Evolutionary conservation across 2,113 vertebrate genomes (phyloP), one percentile per base, ranked within the genome.

Genomic region (Cyanoderma ruficeps): DNA sequence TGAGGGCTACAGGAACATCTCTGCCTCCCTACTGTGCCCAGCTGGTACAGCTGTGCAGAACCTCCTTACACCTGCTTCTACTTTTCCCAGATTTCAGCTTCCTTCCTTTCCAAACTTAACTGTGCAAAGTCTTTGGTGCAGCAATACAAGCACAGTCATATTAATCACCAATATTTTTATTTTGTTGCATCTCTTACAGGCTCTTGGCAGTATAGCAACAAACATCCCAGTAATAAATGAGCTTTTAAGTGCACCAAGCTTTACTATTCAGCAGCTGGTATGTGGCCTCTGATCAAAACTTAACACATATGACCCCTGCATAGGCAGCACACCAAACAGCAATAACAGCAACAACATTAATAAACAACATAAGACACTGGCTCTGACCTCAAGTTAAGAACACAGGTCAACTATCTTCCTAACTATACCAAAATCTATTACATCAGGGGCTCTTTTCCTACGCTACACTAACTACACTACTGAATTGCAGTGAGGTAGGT

Each of bases 121-220:
- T 31, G 10, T 75, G 72, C 64, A 81, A 93, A 93, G 49, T 52
- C 31, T 90, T 90, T 47, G 63, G 56, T 56, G 56, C 84, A 90
- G 77, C 76, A 95, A 86, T 52, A 83, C 44, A 81, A 75, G 60
- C 68, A 81, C 11, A 61, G 65, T 83, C 42, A 44, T 55, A 86
- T 90, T 84, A 84, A 95, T 75, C 90, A 96, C 72, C 83, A 93
- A 65, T 92, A 78, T 87, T 90, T 96, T 78, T 49, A 86, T 90
- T 93, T 72, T 18, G 8, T 52, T 39, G 31, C 56, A 75, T 77
- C 76, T 93, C 91, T 95, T 65, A 37, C 76, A 81, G 72, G 55
- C 55, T 89, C 31, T 76, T 90, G 60, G 80, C 80, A 92, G 61
- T 75, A 81, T 2, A 87, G 72, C 56, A 90, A 84, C 64, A 83